phyloP scores from a whole-genome alignment of 2,797 vertebrate genomes.

The Eulemur coronatus region DNA sequence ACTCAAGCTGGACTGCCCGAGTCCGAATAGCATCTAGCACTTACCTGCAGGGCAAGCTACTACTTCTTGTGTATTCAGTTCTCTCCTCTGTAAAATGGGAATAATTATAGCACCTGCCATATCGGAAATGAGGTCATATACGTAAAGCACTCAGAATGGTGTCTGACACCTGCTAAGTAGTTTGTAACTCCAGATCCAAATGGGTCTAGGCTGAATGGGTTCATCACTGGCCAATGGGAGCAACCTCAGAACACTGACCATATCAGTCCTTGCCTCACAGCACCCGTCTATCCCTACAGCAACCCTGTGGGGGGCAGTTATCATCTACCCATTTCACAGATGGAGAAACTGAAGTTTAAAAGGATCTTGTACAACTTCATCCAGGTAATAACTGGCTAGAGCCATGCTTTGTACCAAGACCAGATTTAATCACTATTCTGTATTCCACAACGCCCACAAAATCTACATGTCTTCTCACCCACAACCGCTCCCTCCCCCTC shows the following conservation, averaged over 20 bases:
- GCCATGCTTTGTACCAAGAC: neutral
- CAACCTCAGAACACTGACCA: neutral
- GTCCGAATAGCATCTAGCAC: no score
- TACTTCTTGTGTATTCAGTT: neutral
- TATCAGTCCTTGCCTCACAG: rapidly evolving
- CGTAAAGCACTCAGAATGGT: no score
- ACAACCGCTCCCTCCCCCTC: neutral
- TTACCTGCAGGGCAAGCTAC: neutral
- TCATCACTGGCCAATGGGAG: rapidly evolving
- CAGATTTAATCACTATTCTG: rapidly evolving
- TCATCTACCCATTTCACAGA: neutral
- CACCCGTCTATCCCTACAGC: neutral
- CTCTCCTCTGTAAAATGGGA: neutral
- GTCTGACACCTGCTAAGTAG: neutral
- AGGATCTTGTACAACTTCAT: neutral
- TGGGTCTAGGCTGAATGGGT: no score
- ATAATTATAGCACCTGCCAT: neutral
- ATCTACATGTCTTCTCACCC: neutral
- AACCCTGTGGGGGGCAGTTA: rapidly evolving
- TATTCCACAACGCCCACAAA: rapidly evolving
- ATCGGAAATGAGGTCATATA: neutral
- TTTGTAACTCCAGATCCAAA: neutral
- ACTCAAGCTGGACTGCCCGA: neutral
- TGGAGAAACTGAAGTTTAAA: neutral
- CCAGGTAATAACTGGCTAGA: neutral